Base-by-base conservation (phyloP, 1,140 invertebrate genomes). In the Formica exsecta region DNA sequence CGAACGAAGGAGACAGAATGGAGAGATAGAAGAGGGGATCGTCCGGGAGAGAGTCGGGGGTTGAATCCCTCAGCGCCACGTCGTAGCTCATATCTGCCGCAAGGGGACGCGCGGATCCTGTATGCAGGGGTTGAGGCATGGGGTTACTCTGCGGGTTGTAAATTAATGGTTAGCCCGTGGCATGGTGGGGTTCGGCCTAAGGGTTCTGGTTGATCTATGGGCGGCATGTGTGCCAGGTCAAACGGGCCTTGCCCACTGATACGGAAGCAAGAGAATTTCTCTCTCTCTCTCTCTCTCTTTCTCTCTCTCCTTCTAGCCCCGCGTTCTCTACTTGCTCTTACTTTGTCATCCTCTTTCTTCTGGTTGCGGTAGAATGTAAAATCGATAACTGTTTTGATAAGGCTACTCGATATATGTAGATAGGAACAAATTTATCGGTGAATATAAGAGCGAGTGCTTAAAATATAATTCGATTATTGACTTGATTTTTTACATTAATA, bases 81-180 rank as follows among this genome's bases (percentile, higher is more conserved):
- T 93, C 92, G 93, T 94, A 94, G 89, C 93, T 94, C 94, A 94
- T 94, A 94, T 94, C 92, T 94, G 91, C 91, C 93, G 92, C 93
- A 94, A 94, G 93, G 91, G 93, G 93, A 93, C 92, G 89, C 88
- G 92, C 88, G 92, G 86, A 93, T 92, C 91, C 89, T 91, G 90
- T 91, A 92, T 89, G 91, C 88, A 90, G 91, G 66, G 90, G 88
- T 88, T 89, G 88, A 90, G 89, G 79, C 86, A 91, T 89, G 90
- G 91, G 93, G 93, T 94, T 94, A 94, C 92, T 93, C 93, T 94
- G 93, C 89, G 94, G 93, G 93, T 94, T 95, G 93, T 95, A 95
- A 94, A 95, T 95, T 94, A 94, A 95, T 95, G 93, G 94, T 94
- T 93, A 93, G 92, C 91, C 92, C 91, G 86, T 91, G 90, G 92